Evolutionary conservation across 1,140 invertebrate species (phyloP), one percentile per base, ranked within the genome.

Genomic region (Ostrea denselamellosa): DNA sequence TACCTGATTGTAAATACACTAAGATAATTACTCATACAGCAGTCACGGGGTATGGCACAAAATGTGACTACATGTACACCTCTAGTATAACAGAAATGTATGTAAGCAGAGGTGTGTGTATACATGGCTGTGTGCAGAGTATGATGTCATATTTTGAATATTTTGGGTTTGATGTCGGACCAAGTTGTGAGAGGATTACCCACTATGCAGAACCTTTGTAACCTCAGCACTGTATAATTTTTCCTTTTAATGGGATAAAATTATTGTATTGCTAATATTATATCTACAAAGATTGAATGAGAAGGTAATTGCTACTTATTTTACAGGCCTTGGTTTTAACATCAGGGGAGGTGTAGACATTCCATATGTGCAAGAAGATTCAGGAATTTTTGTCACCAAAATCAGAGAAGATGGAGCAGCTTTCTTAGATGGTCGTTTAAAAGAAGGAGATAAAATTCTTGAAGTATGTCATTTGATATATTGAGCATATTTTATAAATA

Each of bases 301-400:
- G 34, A 44, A 44, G 5, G 34, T 44, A 44, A 62, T 62, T 19
- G 17, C 19, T 62, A 51, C 22, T 86, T 84, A 25, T 87, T 87
- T 92, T 92, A 83, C 87, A 95, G 95, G 95, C 89, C 91, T 95
- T 19, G 95, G 95, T 44, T 95, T 95, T 90, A 95, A 95, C 90
- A 95, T 95, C 34, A 89, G 94, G 86, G 95, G 95, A 83, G 95
- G 95, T 44, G 90, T 91, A 34, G 95, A 95, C 85, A 91, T 92
- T 62, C 95, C 93, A 22, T 93, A 95, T 86, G 91, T 95, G 51
- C 91, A 91, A 25, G 94, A 93, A 25, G 95, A 95, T 87, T 85
- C 89, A 86, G 95, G 95, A 51, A 95, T 95, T 19, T 95, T 95
- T 92, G 93, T 95, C 12, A 95, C 94, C 22, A 94, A 94, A 87